Evolutionary conservation across 1,140 invertebrate genomes (phyloP).

Genomic region (Zaprionus davidi): DNA sequence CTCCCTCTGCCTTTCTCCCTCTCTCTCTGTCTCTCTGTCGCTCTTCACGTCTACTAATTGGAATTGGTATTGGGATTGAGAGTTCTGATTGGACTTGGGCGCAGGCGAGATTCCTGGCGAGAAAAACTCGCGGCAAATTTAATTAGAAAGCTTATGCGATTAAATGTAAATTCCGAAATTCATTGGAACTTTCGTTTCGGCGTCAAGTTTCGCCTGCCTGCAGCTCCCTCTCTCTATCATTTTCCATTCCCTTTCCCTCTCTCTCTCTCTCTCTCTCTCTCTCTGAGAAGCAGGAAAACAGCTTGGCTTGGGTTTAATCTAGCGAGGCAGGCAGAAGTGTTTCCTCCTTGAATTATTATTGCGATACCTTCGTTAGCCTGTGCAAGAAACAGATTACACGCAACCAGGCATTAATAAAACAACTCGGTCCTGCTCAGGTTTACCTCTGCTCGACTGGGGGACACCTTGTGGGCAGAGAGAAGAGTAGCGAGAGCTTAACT

Average conservation of each 20-base stretch:
- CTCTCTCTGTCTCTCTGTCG: not conserved
- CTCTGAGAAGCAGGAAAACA: not conserved
- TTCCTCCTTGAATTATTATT: constrained; percentile 18
- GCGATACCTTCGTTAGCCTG: constrained; percentile 12
- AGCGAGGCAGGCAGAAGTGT: not conserved
- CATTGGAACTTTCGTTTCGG: constrained; percentile 12
- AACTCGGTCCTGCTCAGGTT: not conserved
- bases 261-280: not conserved
- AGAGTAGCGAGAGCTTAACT: not conserved
- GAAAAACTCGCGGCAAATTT: not conserved
- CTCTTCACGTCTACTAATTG: constrained; percentile 17
- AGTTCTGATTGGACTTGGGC: not conserved
- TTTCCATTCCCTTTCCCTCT: not conserved
- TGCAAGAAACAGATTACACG: constrained; percentile 3
- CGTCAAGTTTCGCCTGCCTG: not conserved
- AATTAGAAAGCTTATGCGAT: constrained; percentile 15
- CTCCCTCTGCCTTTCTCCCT: not conserved
- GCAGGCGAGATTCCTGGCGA: not conserved
- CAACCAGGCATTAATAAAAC: constrained; percentile 19
- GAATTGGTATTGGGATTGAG: constrained; percentile 1
- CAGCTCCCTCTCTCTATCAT: not conserved
- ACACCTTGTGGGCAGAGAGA: not conserved
- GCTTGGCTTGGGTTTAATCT: constrained; percentile 8
- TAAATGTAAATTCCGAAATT: constrained; percentile 17
- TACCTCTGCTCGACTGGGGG: not conserved